Evolutionary conservation across 2,888 invertebrate species (phyloP).

Genomic region (Diarsia mendica): DNA sequence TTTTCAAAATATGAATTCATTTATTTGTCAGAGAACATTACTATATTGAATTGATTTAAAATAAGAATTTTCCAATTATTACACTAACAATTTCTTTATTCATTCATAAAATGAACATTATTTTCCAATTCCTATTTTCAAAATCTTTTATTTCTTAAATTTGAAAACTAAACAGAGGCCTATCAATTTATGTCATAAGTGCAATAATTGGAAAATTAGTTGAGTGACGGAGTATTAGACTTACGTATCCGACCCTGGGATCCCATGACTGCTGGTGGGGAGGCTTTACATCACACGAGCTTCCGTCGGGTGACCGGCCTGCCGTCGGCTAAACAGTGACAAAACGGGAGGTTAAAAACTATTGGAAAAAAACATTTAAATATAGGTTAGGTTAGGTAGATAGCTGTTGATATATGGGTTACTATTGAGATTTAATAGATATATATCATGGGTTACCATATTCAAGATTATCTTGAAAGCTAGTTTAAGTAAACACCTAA

Average conservation of each 20-base stretch:
- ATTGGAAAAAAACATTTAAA: not conserved
- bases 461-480: no score
- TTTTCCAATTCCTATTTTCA: not conserved
- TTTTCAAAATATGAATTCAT: slow-evolving; percentile 20
- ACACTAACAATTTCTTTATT: not conserved
- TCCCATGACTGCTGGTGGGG: slow-evolving; percentile 89
- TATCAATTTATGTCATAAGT: not conserved
- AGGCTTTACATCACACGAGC: slow-evolving; percentile 87
- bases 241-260: slow-evolving; percentile 88
- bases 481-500: no score
- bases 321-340: slow-evolving; percentile 81
- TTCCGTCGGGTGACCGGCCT: slow-evolving; percentile 86
- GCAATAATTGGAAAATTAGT: slow-evolving; percentile 59
- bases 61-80: slow-evolving; percentile 45
- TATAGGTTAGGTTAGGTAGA: no score
- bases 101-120: not conserved
- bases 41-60: slow-evolving; percentile 8
- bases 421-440: no score
- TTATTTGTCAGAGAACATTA: not conserved
- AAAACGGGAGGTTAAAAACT: not conserved
- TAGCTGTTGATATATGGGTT: no score
- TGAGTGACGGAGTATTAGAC: slow-evolving; percentile 63
- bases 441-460: no score
- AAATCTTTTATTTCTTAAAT: not conserved
- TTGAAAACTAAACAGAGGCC: slow-evolving; percentile 8